Base-by-base conservation (phyloP, 2,888 invertebrate genomes). In the Tachina fera region DNA sequence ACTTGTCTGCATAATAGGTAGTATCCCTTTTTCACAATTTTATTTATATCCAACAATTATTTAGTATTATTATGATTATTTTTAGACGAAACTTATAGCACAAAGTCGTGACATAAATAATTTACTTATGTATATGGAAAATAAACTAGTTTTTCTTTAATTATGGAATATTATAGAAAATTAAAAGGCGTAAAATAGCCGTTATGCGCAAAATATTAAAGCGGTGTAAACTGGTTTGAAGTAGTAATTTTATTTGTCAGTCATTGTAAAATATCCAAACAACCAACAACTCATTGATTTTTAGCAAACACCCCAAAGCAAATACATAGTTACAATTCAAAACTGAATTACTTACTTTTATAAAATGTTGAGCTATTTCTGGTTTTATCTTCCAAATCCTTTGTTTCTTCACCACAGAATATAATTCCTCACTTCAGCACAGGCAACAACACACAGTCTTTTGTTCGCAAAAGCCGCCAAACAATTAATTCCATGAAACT, bases 391-490 rank as follows among this genome's bases (percentile, higher is more conserved):
- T 45, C 3, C n/a, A 14, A 56, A 47, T 43, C 5, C 16, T 49
- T 65, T 58, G 41, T 58, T 63, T 53, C 14, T 0, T 14, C 39
- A 63, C 47, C 63, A 56, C 14, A 41, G 31, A 31, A 31, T 31
- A 31, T 31, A 31, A 31, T 6, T 31, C 11, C 0, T 14, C 39
- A 63, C 47, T 70, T 61, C 14, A 41, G 3, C 58, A 51, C 67
- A 58, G 47, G 14, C 6, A 13, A 68, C 71, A 60, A 9, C 60
- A 72, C 63, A 31, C 31, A 31, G 31, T 31, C 31, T 31, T 49
- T 16, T 47, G 43, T 80, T 67, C 60, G 0, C 75, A 67, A 84
- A 80, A 63, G 60, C 79, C 72, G 81, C 76, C 81, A 84, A 84
- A 80, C 45, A 67, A 81, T 68, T 70, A 60, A 77, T 65, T 16